Evolutionary conservation across 2,113 vertebrate species (phyloP).

Genomic region (Sebastes schlegelii): DNA sequence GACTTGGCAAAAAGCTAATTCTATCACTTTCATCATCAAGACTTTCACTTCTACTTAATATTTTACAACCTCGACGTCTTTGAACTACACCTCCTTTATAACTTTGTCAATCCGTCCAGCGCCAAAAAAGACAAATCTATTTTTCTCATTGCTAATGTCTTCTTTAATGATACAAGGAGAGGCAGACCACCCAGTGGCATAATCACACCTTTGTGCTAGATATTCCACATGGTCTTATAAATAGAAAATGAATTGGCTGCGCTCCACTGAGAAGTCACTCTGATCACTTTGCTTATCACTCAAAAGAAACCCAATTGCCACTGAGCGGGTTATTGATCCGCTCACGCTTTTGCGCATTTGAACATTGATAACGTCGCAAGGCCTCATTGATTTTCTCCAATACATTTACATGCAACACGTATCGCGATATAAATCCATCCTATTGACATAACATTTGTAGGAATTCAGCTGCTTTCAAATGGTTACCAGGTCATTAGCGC

Average conservation of each 20-base stretch:
- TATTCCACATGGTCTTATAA: constrained; percentile 58
- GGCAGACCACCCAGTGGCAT: constrained; percentile 62
- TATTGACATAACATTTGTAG: constrained; percentile 75
- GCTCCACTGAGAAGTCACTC: constrained; percentile 49
- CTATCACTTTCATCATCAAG: constrained; percentile 77
- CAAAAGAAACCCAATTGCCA: constrained; percentile 54
- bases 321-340: constrained; percentile 62
- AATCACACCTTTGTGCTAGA: constrained; percentile 72
- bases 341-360: constrained; percentile 53
- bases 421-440: constrained; percentile 62
- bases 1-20: constrained; percentile 78
- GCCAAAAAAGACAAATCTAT: constrained; percentile 55
- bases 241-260: constrained; percentile 72
- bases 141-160: constrained; percentile 53
- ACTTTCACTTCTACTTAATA: constrained; percentile 68
- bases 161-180: constrained; percentile 65
- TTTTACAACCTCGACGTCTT: constrained; percentile 65
- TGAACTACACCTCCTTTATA: constrained; percentile 61
- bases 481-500: constrained; percentile 66
- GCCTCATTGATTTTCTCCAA: constrained; percentile 60
- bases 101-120: constrained; percentile 57
- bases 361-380: constrained; percentile 60
- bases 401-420: constrained; percentile 66
- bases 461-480: constrained; percentile 67
- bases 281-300: constrained; percentile 71